Base-by-base conservation (phyloP, 2,797 vertebrate species). In the Siniperca scherzeri region DNA sequence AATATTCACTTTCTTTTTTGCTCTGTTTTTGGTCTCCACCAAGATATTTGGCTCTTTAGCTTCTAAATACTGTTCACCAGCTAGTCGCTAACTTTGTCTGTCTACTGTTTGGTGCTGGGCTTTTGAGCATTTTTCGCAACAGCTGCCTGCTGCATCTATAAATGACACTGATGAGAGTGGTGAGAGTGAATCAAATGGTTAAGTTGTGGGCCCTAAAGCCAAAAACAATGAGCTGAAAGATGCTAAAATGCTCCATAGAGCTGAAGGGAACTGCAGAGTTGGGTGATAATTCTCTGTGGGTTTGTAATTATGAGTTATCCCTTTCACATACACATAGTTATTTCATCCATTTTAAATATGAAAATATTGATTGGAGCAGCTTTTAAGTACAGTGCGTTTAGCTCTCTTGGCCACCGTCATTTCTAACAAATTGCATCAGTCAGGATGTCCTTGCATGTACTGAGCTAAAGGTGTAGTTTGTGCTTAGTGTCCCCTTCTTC, bases 361-460 rank as follows among this genome's bases (percentile, higher is more conserved):
- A 27, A 81, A 30, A 75, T 50, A 85, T 73, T 33, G 27, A 78
- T 27, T 50, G 4, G 38, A 59, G 17, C 46, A 53, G 38, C 27
- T 69, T 36, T 70, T 13, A 75, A 50, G 36, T 33, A 30, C 1
- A 21, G 5, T 22, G n/a, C 5, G 1, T 70, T 74, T 38, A 44
- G 21, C 10, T 65, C 27, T 70, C 57, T 42, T 33, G 53, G 61
- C 40, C 13, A 6, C 19, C 6, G 2, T 76, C 25, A 74, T 77
- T 46, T 79, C 7, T 33, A 33, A 56, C 33, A 68, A 55, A 66
- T 30, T 40, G 55, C 66, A 64, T 78, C 78, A 76, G 61, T 73
- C 82, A 52, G 59, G 38, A 62, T 71, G 72, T 61, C 81, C 74
- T 82, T 83, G 82, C 56, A 57, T 72, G 44, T 16, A 22, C 38